A percentile compares a stretch with the other conserved stretches of the same genome.
phyloP scores from a whole-genome alignment of 1,140 invertebrate genomes.

The Xylocopa sonorina region DNA sequence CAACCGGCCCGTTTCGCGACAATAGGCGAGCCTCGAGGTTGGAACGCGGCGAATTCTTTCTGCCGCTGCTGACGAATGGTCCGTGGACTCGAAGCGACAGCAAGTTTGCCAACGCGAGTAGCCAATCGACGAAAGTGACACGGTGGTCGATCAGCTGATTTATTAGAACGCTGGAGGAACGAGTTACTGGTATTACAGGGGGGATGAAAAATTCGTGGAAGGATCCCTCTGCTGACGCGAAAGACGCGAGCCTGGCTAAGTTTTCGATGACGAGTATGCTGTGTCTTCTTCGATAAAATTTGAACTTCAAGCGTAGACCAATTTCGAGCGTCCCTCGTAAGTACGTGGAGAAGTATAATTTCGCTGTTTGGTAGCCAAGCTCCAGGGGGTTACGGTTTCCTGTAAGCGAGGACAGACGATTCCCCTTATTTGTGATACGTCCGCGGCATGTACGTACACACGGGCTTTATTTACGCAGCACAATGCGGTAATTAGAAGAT shows the following conservation, averaged over 20 bases:
- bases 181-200: too few species aligned
- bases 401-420: conserved; percentile 28
- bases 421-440: conserved; percentile 47
- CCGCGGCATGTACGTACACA: not conserved
- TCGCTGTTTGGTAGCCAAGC: not conserved
- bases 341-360: not conserved
- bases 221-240: too few species aligned
- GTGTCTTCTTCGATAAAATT: too few species aligned
- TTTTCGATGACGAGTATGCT: too few species aligned
- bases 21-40: conserved; percentile 37
- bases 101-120: not conserved
- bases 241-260: too few species aligned
- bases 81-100: not conserved
- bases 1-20: conserved; percentile 36
- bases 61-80: not conserved
- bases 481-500: conserved; percentile 63
- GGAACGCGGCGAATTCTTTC: conserved; percentile 32
- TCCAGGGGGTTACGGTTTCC: not conserved
- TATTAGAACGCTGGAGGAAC: too few species aligned
- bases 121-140: not conserved
- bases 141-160: not conserved
- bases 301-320: too few species aligned
- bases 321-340: not conserved
- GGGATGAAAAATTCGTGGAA: too few species aligned
- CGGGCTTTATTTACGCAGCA: conserved; percentile 48